Evolutionary conservation across 2,888 invertebrate genomes (phyloP), one percentile per base, ranked within the genome.

Genomic region (Tanypteryx hageni): DNA sequence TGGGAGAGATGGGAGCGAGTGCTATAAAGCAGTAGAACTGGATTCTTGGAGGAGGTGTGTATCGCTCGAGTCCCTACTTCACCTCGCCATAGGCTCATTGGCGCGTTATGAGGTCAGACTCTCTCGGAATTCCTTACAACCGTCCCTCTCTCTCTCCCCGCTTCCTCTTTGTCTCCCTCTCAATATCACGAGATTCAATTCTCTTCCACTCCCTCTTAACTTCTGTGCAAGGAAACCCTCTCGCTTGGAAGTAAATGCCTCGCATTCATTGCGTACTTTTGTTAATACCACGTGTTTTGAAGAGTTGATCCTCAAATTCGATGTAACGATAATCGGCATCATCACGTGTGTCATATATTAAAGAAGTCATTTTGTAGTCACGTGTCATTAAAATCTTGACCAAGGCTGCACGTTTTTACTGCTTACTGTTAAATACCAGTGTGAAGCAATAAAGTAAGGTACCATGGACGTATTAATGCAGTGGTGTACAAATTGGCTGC

Each of bases 91-190:
- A 76, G 4, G 27, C 76, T 22, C 76, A 27, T 27, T 76, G 76
- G 76, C 76, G 76, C 76, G 22, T 76, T 76, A 76, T 76, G 76
- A 76, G 76, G 76, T 76, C 76, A 76, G 22, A 76, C 22, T 76
- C 22, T n/a, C 76, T 76, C 76, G 27, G 76, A 76, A 76, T 76
- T 76, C 76, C 76, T 76, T 27, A 13, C 22, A 76, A 13, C 27
- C 13, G 22, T 27, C 76, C 76, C 76, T 27, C 22, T 27, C 27
- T 76, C 44, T 22, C 27, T 10, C 76, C 76, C 22, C 76, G 22
- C 76, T 76, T 22, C 44, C 44, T 5, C 27, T 76, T n/a, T 22
- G 76, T 22, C 76, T 76, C 76, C n/a, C 76, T 76, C 76, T 76
- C 11, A 68, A 22, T 22, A n/a, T 76, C 76, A 8, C 22, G 27